Conservation (phyloP, 35 echinoderm and acorn worm species). For the Diadema setosum region DNA sequence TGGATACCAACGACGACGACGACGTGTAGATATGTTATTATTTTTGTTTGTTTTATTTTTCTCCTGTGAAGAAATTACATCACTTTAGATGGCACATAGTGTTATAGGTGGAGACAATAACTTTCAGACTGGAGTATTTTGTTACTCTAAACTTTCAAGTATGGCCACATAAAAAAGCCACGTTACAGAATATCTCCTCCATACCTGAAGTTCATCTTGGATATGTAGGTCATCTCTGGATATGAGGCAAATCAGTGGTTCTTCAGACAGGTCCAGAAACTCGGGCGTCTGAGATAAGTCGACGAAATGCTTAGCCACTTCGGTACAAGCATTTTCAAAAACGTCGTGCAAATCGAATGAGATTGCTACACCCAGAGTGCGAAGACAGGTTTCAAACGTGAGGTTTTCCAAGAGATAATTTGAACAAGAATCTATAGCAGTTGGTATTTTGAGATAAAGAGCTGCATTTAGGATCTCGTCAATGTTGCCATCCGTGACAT, state of each 20-base stretch:
- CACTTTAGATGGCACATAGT: too few relatives aligned
- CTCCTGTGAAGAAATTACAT: too few relatives aligned
- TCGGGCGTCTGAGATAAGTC: slow-evolving; percentile 38
- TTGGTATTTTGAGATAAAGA: slow-evolving; percentile 59
- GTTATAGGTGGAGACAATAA: too few relatives aligned
- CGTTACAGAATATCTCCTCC: too few relatives aligned
- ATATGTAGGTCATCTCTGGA: slow-evolving; percentile 73
- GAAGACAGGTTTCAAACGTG: slow-evolving; percentile 44
- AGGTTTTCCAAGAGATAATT: slow-evolving; percentile 71
- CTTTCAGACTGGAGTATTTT: too few relatives aligned
- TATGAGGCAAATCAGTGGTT: slow-evolving; percentile 40
- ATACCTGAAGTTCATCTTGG: slow-evolving; percentile 55
- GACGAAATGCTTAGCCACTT: slow-evolving; percentile 61
- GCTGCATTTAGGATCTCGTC: slow-evolving; percentile 74
- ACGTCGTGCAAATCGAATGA: slow-evolving; percentile 66
- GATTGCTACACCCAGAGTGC: slow-evolving; percentile 54
- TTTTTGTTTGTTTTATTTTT: too few relatives aligned
- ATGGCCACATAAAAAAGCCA: too few relatives aligned
- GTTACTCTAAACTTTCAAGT: too few relatives aligned
- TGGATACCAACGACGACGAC: too few relatives aligned
- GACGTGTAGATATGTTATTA: too few relatives aligned
- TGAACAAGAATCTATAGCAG: slow-evolving; percentile 57
- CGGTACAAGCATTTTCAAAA: slow-evolving; percentile 46
- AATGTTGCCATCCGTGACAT: slow-evolving; percentile 58
- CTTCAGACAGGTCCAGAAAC: slow-evolving; percentile 56